Percentiles rank a stretch among this genome's conserved stretches.
Evolutionary conservation across 2,113 vertebrate genomes (phyloP).

Genomic region (Ictidomys tridecemlineatus): DNA sequence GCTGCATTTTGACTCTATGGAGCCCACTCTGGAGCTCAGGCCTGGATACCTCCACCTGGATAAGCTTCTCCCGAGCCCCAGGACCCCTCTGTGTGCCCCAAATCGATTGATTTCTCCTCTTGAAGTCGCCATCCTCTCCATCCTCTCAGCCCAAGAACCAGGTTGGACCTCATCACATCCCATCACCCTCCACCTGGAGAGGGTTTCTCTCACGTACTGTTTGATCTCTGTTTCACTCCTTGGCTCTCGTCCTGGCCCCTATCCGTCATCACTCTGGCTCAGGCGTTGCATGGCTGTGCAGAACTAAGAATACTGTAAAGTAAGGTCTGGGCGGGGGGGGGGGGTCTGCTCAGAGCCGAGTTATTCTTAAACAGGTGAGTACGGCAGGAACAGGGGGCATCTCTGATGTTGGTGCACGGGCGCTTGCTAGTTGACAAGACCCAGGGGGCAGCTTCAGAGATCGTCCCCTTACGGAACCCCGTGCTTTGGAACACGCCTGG

Average conservation of each 20-base stretch:
- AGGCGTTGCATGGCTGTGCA: not conserved
- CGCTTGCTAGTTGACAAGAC: not conserved
- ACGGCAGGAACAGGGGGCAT: not conserved
- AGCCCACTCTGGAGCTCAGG: not conserved
- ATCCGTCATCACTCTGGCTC: not conserved
- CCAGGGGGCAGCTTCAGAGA: not conserved
- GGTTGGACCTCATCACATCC: not conserved
- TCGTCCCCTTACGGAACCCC: not conserved
- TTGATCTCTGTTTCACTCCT: not conserved
- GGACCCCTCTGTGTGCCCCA: not conserved
- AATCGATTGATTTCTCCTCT: not conserved
- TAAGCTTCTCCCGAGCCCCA: not conserved
- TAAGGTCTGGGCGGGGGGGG: not conserved
- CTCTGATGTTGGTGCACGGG: not conserved
- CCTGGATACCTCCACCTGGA: not conserved
- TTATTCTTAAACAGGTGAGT: constrained; percentile 4
- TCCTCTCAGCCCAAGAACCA: not conserved
- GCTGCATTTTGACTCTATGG: not conserved
- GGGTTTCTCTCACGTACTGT: not conserved
- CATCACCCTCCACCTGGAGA: not conserved
- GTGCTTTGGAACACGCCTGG: not conserved
- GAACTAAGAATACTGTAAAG: not conserved
- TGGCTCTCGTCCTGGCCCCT: not conserved
- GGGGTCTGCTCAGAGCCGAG: not conserved
- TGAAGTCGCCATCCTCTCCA: not conserved